Evolutionary conservation across 2,113 vertebrate species (phyloP).

Genomic region (Raja brachyura): DNA sequence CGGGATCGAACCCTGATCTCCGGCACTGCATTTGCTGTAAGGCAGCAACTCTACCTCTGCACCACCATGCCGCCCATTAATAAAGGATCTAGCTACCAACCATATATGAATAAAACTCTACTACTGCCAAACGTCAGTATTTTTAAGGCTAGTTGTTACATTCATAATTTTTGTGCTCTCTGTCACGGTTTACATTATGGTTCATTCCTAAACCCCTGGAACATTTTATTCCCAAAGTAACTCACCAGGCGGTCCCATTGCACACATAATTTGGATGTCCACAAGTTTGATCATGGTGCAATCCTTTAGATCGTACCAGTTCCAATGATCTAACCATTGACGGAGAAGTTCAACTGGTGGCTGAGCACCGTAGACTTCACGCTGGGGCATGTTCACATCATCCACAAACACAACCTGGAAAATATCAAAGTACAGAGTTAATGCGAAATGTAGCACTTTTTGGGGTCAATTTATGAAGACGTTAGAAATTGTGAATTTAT

Average conservation of each 20-base stretch:
- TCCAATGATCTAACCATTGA: conserved; percentile 86
- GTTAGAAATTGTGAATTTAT: too few species aligned
- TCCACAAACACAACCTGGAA: conserved; percentile 82
- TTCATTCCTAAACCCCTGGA: not conserved
- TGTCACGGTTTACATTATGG: not conserved
- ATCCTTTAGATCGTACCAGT: conserved; percentile 85
- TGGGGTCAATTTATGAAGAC: not conserved
- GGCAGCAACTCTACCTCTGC: too few species aligned
- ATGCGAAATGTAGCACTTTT: not conserved
- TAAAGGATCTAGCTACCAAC: too few species aligned
- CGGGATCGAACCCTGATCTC: too few species aligned
- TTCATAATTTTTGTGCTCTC: not conserved
- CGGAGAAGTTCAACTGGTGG: conserved; percentile 83
- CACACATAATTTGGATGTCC: conserved; percentile 79
- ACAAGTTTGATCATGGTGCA: conserved; percentile 73
- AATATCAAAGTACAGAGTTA: not conserved
- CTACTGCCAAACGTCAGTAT: too few species aligned
- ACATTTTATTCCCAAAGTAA: not conserved
- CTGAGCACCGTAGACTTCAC: conserved; percentile 81
- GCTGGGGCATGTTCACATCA: conserved; percentile 88
- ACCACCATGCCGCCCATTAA: too few species aligned
- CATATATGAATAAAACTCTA: too few species aligned
- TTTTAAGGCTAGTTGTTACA: too few species aligned
- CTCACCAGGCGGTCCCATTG: conserved; percentile 84
- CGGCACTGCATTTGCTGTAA: too few species aligned